Base-by-base conservation (phyloP, 1,140 invertebrate genomes). In the Ceratina australensis region DNA sequence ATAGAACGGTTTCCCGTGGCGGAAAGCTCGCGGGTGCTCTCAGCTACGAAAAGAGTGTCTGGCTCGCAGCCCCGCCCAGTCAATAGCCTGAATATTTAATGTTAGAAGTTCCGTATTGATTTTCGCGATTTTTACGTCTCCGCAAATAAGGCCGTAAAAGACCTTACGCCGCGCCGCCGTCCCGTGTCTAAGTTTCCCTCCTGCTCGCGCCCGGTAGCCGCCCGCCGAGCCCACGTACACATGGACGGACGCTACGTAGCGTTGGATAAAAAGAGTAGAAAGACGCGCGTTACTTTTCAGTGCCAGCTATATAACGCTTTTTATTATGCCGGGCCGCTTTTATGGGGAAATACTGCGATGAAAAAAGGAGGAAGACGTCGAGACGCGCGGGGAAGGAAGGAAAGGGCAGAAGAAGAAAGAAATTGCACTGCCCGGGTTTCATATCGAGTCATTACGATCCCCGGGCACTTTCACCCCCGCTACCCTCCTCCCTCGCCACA, bases 101-200 rank as follows among this genome's bases (percentile, higher is more conserved):
- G 87, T 88, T 89, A 89, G 89, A 89, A 90, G 88, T 92, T 89
- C 86, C 87, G 88, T 91, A 91, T 92, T 91, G 91, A 92, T 91
- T 92, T 92, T 92, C 90, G 87, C 88, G 86, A 92, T 91, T 92
- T 92, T 92, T 89, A 91, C 87, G 88, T 89, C 88, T 91, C 90
- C 90, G 88, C 91, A 91, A 90, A 90, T 90, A 90, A 90, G 89
- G 89, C 86, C 88, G 86, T 89, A 92, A 90, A 78, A 90, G 89
- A 85, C 86, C 85, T 87, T 83, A 60, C 63, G 59, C 57, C 26
- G 28, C 28, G n/a, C 24, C 20, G 61, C 33, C 33, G 33, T 42
- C 33, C 33, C 33, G 33, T 42, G 33, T 42, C 33, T 42, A 42
- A 42, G 33, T 42, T 10, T 42, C 33, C 33, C 33, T 42, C 33